Evolutionary conservation across 2,888 invertebrate species (phyloP), one percentile per base, ranked within the genome.

Genomic region (Drosophila algonquin): DNA sequence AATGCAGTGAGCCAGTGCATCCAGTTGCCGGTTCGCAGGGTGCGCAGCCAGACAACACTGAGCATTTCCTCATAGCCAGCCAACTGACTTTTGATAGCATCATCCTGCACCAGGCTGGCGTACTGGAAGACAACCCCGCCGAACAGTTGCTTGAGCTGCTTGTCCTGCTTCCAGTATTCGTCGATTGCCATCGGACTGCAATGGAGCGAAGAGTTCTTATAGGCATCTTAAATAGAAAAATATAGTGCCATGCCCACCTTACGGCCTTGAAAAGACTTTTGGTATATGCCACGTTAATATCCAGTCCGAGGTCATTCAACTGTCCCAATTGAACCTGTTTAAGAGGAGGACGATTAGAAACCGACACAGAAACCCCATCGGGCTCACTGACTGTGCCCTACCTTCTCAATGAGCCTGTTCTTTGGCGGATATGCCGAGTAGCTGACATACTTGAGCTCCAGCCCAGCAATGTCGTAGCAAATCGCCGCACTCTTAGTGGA

Each of bases 1-100:
- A 81, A 40, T 1, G 81, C 81, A 52, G 65, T 56, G 0, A 79
- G 52, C 35, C 79, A 71, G 30, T 77, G 62, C 5, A 32, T 48
- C 81, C 81, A 81, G 63, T 75, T 81, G 16, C 81, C 84, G 9
- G 8, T 44, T 16, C 75, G 84, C 16, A 81, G 54, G 0, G 50
- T 53, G 0, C 62, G 58, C 32, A 81, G 35, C 81, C 81, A 81
- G 4, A 77, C 40, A 61, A 72, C 75, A 58, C 54, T 35, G 0
- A 79, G 27, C 53, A 79, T 57, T 8, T 63, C 52, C 9, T 69
- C 24, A 30, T 52, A 81, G 7, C 27, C 54, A 5, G 0, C 0
- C 2, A 75, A 16, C 6, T 62, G 47, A 0, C 3, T n/a, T 5
- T 3, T 10, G 12, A 67, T 53, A 0, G 10, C 4, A 1, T 56